These are phyloP conservation scores for Tethya wilhelma DNA, from an alignment of 37 sponge, comb jelly and placozoan genomes.

Conservation along the genomic window DNA sequence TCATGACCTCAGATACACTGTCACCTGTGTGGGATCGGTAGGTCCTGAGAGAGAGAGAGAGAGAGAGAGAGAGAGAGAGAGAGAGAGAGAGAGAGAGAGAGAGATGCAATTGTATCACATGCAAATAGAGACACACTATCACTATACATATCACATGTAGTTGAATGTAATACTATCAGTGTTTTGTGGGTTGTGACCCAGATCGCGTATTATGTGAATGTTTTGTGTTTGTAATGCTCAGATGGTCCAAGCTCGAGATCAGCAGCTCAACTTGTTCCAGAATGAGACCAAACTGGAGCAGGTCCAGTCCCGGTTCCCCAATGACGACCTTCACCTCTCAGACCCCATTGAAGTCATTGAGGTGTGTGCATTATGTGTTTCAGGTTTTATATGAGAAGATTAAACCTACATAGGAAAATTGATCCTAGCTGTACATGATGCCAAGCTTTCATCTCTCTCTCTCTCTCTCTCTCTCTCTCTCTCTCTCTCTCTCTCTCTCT, in stretches of 20 bases:
- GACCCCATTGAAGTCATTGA: conserved; percentile 53
- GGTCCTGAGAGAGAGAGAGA: conserved; percentile 23
- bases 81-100: conserved; percentile 23
- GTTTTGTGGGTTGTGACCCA: too few species aligned
- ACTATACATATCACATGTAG: too few species aligned
- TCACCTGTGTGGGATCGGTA: conserved; percentile 31
- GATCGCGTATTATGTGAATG: too few species aligned
- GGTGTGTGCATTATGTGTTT: conserved; percentile 50
- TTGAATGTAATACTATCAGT: too few species aligned
- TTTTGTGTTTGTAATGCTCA: conserved; percentile 3
- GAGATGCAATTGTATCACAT: conserved; percentile 1
- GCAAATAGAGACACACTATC: too few species aligned
- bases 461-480: too few species aligned
- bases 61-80: conserved; percentile 20
- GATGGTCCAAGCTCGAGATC: conserved; percentile 63
- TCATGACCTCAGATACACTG: conserved; percentile 41
- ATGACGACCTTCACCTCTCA: conserved; percentile 40
- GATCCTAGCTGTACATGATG: too few species aligned
- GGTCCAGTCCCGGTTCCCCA: conserved; percentile 68
- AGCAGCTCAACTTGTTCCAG: conserved; percentile 33
- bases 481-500: too few species aligned
- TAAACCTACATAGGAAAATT: too few species aligned
- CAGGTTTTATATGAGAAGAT: too few species aligned
- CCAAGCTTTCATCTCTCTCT: too few species aligned
- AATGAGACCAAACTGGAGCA: conserved; percentile 68